phyloP scores from a whole-genome alignment of 2,113 vertebrate species.

The Pelobates fuscus region DNA sequence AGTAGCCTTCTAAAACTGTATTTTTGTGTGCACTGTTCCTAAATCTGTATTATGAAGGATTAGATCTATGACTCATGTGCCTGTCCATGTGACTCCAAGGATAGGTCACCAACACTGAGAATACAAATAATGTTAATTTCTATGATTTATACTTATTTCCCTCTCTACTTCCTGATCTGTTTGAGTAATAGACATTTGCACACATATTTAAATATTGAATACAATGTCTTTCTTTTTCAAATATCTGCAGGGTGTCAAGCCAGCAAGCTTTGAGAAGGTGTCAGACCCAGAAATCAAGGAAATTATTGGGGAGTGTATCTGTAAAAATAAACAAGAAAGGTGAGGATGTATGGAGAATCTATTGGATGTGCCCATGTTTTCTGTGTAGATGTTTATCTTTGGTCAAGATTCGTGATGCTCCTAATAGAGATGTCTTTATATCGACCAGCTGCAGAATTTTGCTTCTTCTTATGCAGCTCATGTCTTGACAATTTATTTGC shows the following conservation, averaged over 20 bases:
- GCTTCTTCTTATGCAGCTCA: not conserved
- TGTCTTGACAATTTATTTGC: conserved; percentile 20
- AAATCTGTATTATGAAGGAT: no score
- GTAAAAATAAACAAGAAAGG: conserved; percentile 94
- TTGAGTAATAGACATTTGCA: no score
- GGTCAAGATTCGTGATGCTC: not conserved
- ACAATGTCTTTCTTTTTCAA: not conserved
- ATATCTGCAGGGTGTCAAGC: conserved; percentile 87
- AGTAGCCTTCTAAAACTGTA: no score
- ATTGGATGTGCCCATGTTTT: not conserved
- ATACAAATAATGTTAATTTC: no score
- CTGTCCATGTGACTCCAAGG: no score
- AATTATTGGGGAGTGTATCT: conserved; percentile 97
- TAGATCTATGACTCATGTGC: no score
- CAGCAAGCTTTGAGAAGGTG: conserved; percentile 94
- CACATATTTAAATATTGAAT: not conserved
- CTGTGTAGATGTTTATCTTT: no score
- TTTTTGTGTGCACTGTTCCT: no score
- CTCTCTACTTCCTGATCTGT: no score
- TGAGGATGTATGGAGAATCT: conserved; percentile 61
- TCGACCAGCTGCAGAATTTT: not conserved
- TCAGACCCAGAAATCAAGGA: conserved; percentile 96
- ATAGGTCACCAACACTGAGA: no score
- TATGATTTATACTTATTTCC: no score
- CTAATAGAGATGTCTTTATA: conserved; percentile 11